Percentiles rank a stretch among this genome's conserved stretches.
phyloP scores from a whole-genome alignment of 2,113 vertebrate genomes.

The Chloropsis cyanopogon region DNA sequence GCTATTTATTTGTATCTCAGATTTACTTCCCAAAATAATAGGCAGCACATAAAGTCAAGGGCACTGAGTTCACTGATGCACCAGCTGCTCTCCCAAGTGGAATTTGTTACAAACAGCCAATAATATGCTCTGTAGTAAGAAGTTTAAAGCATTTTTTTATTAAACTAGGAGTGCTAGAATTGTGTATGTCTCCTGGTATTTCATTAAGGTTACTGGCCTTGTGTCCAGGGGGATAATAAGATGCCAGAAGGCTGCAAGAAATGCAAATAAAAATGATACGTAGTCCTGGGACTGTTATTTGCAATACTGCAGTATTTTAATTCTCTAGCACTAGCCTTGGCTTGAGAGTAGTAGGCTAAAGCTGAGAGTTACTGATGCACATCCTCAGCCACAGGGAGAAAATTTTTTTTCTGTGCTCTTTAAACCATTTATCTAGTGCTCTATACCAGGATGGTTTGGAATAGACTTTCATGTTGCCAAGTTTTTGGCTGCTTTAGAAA shows the following conservation, averaged over 20 bases:
- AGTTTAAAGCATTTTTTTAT: not conserved
- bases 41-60: not conserved
- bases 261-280: not conserved
- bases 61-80: not conserved
- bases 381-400: not conserved
- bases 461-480: not conserved
- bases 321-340: not conserved
- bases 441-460: not conserved
- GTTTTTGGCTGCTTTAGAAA: not conserved
- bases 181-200: not conserved
- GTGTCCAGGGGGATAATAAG: not conserved
- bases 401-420: not conserved
- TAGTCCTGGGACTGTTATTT: not conserved
- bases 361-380: not conserved
- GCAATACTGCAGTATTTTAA: not conserved
- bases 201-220: conserved; percentile 20
- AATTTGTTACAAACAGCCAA: not conserved
- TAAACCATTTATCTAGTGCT: not conserved
- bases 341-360: not conserved
- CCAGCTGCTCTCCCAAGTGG: not conserved
- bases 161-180: not conserved
- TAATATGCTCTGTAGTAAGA: not conserved
- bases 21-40: not conserved
- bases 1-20: not conserved
- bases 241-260: not conserved